Base-by-base conservation (phyloP, 2,888 invertebrate genomes). In the Rotaria socialis region DNA sequence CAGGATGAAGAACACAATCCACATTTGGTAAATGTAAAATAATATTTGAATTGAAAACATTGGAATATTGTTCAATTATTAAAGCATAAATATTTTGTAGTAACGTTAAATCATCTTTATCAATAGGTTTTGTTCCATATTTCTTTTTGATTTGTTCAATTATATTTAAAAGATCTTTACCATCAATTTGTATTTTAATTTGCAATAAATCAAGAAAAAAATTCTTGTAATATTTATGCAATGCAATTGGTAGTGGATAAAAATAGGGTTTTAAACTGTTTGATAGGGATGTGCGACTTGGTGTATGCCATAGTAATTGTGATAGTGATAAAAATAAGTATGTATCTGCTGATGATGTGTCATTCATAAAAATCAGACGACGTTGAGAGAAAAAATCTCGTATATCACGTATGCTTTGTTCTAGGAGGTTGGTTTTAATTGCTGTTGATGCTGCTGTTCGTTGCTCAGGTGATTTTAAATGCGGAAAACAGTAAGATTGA, bases 21-120 rank as follows among this genome's bases (percentile, higher is more conserved):
- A 74, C 19, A 43, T 87, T 87, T 7, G 87, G 87, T 67, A 86
- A 85, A 56, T 84, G 43, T 27, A 87, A 85, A 24, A 35, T 80
- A 14, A 41, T 67, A 75, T 74, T 85, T n/a, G 85, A 8, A 80
- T 14, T 80, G 7, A 47, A 80, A 1, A 47, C 24, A n/a, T 67
- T 56, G 14, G 85, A 60, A 56, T 84, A 87, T 24, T 85, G 84
- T n/a, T 87, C 87, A 8, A 87, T 58, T 27, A 87, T 50, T 7
- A 85, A 55, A 14, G 52, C 11, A 60, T 87, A 87, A n/a, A 87
- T 85, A 50, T 85, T 87, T 85, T 80, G 56, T 43, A 87, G 41
- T 55, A 85, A 56, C 35, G 80, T 85, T 43, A 87, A 85, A 35
- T 87, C 87, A 56, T 87, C 85, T 84, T 84, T 84, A 47, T 84